These are phyloP conservation scores for Hemithea aestivaria DNA, from an alignment of 2,888 invertebrate genomes.

Conservation along the genomic window DNA sequence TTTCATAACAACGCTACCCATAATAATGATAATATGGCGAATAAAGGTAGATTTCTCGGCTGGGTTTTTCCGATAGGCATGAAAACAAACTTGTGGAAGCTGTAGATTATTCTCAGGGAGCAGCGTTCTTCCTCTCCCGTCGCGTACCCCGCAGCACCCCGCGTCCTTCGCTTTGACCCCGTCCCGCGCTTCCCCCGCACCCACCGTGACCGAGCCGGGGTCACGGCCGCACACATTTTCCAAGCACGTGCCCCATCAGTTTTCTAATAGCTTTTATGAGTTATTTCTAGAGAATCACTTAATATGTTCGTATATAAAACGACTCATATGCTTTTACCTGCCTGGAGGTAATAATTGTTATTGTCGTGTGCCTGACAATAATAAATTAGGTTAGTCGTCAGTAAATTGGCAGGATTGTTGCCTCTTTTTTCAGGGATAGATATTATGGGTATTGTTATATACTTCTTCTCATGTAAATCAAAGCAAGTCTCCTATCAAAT, in stretches of 20 bases:
- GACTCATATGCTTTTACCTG: no score
- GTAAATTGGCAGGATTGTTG: no score
- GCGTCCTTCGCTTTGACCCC: constrained; percentile 48
- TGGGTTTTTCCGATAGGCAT: constrained; percentile 24
- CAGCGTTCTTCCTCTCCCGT: constrained; percentile 24
- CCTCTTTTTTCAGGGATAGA: no score
- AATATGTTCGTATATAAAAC: constrained; percentile 1
- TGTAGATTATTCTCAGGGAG: constrained; percentile 5
- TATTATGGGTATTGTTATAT: no score
- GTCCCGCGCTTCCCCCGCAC: constrained; percentile 39
- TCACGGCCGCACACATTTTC: constrained; percentile 67
- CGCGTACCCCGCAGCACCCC: constrained; percentile 1
- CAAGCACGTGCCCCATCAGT: constrained; percentile 47
- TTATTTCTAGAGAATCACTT: constrained; percentile 15
- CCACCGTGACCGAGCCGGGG: constrained; percentile 61
- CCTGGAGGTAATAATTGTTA: no score
- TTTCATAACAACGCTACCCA: constrained; percentile 57
- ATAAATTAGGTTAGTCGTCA: no score
- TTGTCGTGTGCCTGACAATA: no score
- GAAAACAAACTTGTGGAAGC: constrained; percentile 33
- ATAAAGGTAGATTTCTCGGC: constrained; percentile 28
- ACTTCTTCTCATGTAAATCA: no score
- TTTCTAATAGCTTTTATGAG: constrained; percentile 32
- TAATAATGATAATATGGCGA: constrained; percentile 35
- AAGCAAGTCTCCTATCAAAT: no score